A percentile compares a stretch with the other conserved stretches of the same genome.
These are phyloP conservation scores for Spinus olivaceus DNA, from an alignment of 2,797 vertebrate species.

Conservation along the genomic window DNA sequence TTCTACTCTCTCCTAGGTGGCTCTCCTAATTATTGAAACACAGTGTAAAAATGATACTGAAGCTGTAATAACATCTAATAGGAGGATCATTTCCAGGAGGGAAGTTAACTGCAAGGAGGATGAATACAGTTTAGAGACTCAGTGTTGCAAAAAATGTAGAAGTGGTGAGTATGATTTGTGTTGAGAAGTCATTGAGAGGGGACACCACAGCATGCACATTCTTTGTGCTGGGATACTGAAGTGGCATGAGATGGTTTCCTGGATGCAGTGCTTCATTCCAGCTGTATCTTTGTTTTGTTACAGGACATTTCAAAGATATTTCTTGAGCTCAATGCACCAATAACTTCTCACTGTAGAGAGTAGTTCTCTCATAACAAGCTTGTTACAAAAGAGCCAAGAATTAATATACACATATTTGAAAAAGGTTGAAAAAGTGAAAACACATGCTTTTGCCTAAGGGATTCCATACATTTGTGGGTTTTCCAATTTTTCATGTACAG, in stretches of 20 bases:
- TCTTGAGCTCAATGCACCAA: neutral
- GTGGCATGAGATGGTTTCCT: neutral
- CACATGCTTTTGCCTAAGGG: neutral
- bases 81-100: constrained; percentile 15
- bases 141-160: constrained; percentile 49
- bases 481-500: neutral
- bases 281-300: neutral
- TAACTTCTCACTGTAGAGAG: neutral
- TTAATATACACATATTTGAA: neutral
- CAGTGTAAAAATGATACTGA: neutral
- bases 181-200: neutral
- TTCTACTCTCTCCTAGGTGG: constrained; percentile 4
- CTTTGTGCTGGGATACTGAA: neutral
- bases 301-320: neutral
- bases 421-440: neutral
- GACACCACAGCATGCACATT: too few relatives aligned
- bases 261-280: neutral
- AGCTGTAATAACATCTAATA: neutral
- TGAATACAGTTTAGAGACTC: neutral
- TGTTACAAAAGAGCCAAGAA: neutral
- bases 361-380: neutral
- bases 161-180: constrained; percentile 38
- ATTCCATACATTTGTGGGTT: neutral
- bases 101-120: rapidly evolving
- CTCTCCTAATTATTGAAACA: neutral